phyloP scores from a whole-genome alignment of 1,140 invertebrate genomes.

The Bombus picipes region DNA sequence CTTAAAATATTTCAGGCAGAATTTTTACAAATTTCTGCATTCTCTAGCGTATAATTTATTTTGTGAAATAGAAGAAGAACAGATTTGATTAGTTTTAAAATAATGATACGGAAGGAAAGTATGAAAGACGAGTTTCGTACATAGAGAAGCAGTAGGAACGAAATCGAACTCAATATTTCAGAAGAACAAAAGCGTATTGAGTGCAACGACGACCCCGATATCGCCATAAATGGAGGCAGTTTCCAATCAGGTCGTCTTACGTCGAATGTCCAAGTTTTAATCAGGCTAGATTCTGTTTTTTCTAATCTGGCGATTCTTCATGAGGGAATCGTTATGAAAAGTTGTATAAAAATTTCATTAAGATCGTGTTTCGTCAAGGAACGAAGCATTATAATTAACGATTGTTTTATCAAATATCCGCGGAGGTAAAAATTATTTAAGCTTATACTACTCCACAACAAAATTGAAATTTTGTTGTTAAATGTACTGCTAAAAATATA shows the following conservation, averaged over 20 bases:
- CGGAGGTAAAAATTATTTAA: not conserved
- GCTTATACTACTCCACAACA: not conserved
- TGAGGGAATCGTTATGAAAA: not conserved
- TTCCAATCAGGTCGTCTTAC: conserved; percentile 17
- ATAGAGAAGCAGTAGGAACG: not conserved
- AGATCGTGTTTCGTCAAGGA: not conserved
- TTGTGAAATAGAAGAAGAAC: too few relatives aligned
- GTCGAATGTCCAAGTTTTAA: conserved; percentile 8
- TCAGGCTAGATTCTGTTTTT: not conserved
- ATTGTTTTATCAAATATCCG: not conserved
- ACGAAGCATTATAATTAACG: too few relatives aligned
- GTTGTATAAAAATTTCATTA: not conserved
- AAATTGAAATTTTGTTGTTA: not conserved
- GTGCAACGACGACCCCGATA: conserved; percentile 6
- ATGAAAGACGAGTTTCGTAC: not conserved
- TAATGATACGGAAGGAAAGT: not conserved
- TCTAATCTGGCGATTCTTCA: not conserved
- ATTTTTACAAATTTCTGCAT: not conserved
- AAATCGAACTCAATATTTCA: conserved; percentile 13
- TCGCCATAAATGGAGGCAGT: not conserved
- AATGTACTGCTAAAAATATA: too few relatives aligned
- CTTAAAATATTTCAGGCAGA: too few relatives aligned
- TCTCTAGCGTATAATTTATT: not conserved
- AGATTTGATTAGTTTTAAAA: not conserved
- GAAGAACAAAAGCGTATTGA: conserved; percentile 16